Evolutionary conservation across 2,113 vertebrate genomes (phyloP).

Genomic region (Mobula birostris): DNA sequence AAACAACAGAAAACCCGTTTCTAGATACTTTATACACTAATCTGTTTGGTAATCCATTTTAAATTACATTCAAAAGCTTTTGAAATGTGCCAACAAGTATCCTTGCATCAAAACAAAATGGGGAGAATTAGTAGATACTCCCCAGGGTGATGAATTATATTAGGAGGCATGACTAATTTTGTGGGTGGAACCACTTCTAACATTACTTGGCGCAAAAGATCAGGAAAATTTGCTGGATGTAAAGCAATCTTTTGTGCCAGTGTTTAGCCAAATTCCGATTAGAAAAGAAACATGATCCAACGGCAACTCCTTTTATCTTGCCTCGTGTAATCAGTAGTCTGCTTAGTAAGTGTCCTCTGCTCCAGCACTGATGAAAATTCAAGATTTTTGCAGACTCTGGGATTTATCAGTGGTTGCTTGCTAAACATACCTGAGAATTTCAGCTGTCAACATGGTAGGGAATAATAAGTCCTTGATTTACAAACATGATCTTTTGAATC

Average conservation of each 20-base stretch:
- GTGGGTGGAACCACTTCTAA: neutral
- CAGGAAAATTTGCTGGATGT: too few species aligned
- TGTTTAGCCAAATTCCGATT: neutral
- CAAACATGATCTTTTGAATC: too few species aligned
- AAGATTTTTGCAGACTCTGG: neutral
- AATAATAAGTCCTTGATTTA: too few species aligned
- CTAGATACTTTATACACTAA: neutral
- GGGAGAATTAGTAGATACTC: too few species aligned
- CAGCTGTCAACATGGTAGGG: neutral
- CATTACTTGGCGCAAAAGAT: too few species aligned
- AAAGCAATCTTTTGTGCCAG: neutral
- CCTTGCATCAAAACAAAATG: neutral
- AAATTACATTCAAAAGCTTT: neutral
- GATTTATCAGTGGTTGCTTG: neutral
- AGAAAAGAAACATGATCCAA: neutral
- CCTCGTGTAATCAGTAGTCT: neutral
- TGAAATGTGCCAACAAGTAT: neutral
- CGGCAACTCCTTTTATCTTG: neutral
- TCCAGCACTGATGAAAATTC: neutral
- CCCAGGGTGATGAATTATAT: neutral
- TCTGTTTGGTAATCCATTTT: neutral
- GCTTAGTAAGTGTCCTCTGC: neutral
- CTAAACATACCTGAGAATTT: neutral
- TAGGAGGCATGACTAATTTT: neutral
- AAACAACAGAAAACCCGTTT: neutral